Conservation (phyloP, 2,113 vertebrate genomes). For the Struthidea cinerea region DNA sequence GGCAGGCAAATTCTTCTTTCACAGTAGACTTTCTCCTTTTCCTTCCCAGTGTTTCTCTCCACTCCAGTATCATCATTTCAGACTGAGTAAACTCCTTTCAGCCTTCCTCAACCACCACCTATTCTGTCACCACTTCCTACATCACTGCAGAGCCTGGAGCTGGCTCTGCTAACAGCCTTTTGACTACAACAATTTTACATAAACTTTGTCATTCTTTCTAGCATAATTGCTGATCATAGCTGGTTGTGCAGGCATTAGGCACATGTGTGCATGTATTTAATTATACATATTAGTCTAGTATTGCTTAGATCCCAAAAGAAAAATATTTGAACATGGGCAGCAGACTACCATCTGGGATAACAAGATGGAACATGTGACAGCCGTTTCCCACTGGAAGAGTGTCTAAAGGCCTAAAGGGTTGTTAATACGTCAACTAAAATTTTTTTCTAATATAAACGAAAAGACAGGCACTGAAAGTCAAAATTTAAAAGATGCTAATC, state of each 20-base stretch:
- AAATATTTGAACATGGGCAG: neutral
- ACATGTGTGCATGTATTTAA: neutral
- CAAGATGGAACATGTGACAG: neutral
- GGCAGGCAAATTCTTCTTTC: neutral
- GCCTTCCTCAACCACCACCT: neutral
- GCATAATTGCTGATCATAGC: neutral
- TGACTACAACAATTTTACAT: neutral
- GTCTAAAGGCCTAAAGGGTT: neutral
- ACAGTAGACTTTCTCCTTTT: neutral
- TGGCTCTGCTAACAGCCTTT: neutral
- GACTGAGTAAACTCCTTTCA: neutral
- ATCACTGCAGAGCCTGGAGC: neutral
- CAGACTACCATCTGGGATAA: neutral
- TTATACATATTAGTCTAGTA: neutral
- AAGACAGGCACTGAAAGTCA: neutral
- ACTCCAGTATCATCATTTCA: neutral
- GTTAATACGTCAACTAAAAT: slow-evolving; percentile 44
- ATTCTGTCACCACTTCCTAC: neutral
- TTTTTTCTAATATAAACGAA: slow-evolving; percentile 9
- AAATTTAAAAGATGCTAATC: slow-evolving; percentile 25
- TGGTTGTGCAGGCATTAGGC: neutral
- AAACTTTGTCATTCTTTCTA: neutral
- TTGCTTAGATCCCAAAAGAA: slow-evolving; percentile 14
- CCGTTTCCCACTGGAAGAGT: slow-evolving; percentile 15
- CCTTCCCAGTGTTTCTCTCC: neutral